Evolutionary conservation across 2,797 vertebrate genomes (phyloP).

Genomic region (Brachyrhaphis roseni): DNA sequence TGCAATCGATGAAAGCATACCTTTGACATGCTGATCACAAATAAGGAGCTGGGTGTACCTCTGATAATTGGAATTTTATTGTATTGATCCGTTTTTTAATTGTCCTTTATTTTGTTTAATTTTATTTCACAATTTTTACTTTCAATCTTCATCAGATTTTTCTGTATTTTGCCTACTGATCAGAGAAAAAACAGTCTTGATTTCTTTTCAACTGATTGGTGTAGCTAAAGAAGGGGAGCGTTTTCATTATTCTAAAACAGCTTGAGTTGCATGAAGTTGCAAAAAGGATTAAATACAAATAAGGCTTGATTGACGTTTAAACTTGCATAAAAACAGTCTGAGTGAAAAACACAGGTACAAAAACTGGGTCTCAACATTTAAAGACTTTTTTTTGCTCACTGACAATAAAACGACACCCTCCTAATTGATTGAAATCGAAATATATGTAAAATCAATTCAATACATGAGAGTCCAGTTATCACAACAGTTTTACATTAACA

Average conservation of each 20-base stretch:
- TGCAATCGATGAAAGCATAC: not conserved
- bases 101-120: not conserved
- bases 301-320: not conserved
- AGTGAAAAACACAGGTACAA: not conserved
- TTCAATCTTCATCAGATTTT: not conserved
- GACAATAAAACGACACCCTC: not conserved
- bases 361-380: not conserved
- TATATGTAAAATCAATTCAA: not conserved
- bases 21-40: not conserved
- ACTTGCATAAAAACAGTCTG: conserved; percentile 1
- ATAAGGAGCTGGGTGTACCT: not conserved
- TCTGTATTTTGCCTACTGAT: not conserved
- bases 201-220: not conserved
- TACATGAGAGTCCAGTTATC: no score
- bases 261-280: not conserved
- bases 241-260: not conserved
- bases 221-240: not conserved
- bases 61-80: not conserved
- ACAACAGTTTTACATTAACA: not conserved
- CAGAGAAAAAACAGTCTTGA: not conserved
- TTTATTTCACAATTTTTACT: not conserved
- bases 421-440: not conserved
- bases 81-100: not conserved
- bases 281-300: not conserved
- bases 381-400: not conserved